These are phyloP conservation scores for Bombus difficillimus DNA, from an alignment of 1,140 invertebrate genomes.

Conservation along the genomic window DNA sequence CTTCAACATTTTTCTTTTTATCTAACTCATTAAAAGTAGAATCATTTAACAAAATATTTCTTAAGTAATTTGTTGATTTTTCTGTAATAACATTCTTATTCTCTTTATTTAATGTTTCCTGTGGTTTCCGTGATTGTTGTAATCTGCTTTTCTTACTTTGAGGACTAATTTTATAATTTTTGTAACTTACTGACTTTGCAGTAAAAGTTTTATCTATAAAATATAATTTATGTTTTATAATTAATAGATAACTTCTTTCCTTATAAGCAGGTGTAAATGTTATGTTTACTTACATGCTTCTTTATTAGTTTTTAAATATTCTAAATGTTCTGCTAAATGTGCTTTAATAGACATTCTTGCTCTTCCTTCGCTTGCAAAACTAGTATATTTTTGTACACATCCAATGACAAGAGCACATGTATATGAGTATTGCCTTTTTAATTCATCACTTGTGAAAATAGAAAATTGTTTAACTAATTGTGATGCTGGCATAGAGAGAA, in stretches of 20 bases:
- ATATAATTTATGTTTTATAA: conserved; percentile 27
- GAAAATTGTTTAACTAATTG: conserved; percentile 85
- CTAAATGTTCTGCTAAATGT: conserved; percentile 83
- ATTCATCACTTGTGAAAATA: conserved; percentile 84
- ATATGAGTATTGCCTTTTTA: conserved; percentile 84
- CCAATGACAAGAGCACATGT: conserved; percentile 82
- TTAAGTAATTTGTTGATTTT: conserved; percentile 77
- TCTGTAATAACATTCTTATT: conserved; percentile 76
- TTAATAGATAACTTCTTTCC: conserved; percentile 26
- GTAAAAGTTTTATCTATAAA: conserved; percentile 74
- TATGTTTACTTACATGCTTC: conserved; percentile 69
- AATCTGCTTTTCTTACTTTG: conserved; percentile 64
- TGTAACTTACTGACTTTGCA: conserved; percentile 69
- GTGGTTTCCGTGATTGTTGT: conserved; percentile 72
- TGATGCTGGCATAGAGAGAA: conserved; percentile 82
- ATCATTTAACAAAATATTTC: conserved; percentile 77
- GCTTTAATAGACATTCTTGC: conserved; percentile 83
- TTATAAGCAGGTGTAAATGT: background rate
- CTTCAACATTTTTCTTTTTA: conserved; percentile 63
- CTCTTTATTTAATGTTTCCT: conserved; percentile 79
- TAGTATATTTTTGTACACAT: conserved; percentile 83
- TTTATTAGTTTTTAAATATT: conserved; percentile 78
- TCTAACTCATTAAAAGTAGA: conserved; percentile 73
- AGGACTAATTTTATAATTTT: conserved; percentile 71
- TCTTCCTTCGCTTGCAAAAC: conserved; percentile 85